Evolutionary conservation across 2,888 invertebrate species (phyloP).

Genomic region (Keiferia lycopersicella): DNA sequence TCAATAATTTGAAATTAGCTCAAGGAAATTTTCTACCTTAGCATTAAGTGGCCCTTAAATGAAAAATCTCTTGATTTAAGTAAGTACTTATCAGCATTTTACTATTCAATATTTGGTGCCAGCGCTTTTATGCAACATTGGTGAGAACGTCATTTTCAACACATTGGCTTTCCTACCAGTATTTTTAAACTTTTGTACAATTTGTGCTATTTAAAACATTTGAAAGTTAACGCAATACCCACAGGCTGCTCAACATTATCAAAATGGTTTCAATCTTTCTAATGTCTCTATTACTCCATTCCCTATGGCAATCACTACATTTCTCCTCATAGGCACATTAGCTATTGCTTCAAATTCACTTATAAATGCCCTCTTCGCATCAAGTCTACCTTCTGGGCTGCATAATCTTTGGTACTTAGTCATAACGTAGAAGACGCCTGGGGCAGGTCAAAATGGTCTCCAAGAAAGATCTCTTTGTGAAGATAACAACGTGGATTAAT

Average conservation of each 20-base stretch:
- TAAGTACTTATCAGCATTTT: too few species aligned
- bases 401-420: conserved; percentile 43
- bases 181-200: too few species aligned
- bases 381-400: conserved; percentile 19
- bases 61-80: too few species aligned
- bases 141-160: too few species aligned
- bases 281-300: background rate
- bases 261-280: background rate
- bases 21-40: too few species aligned
- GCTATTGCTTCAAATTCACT: background rate
- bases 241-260: background rate
- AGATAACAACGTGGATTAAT: conserved; percentile 60
- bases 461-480: conserved; percentile 58
- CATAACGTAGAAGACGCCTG: conserved; percentile 48
- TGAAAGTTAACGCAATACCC: background rate
- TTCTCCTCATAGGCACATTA: conserved; percentile 3
- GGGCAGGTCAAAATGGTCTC: conserved; percentile 67
- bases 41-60: too few species aligned
- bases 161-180: too few species aligned
- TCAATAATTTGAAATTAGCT: too few species aligned
- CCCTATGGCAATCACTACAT: background rate
- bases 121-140: too few species aligned
- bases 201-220: too few species aligned
- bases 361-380: conserved; percentile 8
- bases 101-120: too few species aligned